These are phyloP conservation scores for Eclectus roratus DNA, from an alignment of 2,113 vertebrate genomes.

Conservation along the genomic window DNA sequence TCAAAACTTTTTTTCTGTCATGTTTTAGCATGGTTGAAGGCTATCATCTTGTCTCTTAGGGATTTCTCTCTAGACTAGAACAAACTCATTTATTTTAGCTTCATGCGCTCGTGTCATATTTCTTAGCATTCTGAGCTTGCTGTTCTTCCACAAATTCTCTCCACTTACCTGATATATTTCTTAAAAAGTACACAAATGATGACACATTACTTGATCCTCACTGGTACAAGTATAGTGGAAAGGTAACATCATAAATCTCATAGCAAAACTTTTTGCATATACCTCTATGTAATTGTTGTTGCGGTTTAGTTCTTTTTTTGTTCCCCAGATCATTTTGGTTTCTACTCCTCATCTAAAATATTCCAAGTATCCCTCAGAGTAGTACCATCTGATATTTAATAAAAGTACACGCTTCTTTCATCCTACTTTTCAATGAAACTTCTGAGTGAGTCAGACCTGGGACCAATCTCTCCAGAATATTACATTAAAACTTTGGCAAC, in stretches of 20 bases:
- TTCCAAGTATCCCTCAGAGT: neutral
- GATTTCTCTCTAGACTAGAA: neutral
- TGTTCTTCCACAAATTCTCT: neutral
- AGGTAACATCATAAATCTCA: neutral
- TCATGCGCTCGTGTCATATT: neutral
- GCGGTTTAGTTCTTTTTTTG: rapidly evolving
- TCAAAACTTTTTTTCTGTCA: neutral
- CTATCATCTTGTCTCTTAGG: neutral
- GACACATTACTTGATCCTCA: neutral
- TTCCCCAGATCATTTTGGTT: neutral
- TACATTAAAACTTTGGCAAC: neutral
- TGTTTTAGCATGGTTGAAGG: neutral
- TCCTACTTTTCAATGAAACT: neutral
- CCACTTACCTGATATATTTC: neutral
- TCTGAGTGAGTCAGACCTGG: neutral
- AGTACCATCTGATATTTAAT: neutral
- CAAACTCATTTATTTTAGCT: neutral
- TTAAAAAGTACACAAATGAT: neutral
- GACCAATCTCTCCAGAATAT: neutral
- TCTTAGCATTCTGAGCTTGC: neutral
- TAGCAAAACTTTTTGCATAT: neutral
- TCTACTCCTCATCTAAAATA: neutral
- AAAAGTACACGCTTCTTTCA: neutral
- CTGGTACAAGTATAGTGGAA: neutral
- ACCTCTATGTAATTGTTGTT: neutral